These are phyloP conservation scores for Stomatorhinus ivindoensis DNA, from an alignment of 2,113 vertebrate species.

Conservation along the genomic window DNA sequence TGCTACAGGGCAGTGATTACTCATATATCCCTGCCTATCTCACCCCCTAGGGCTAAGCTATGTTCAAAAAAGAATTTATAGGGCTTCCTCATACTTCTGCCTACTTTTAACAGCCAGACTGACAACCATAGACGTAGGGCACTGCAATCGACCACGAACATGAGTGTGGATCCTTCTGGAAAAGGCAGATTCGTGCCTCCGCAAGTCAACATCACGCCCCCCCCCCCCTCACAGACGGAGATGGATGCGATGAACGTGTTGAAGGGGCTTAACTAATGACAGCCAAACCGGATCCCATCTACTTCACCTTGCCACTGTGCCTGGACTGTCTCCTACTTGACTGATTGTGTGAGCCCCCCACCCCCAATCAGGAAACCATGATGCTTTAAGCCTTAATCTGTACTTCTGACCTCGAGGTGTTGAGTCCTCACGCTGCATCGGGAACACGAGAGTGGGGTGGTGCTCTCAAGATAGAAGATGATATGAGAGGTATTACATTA, in stretches of 20 bases:
- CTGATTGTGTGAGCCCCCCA: background rate
- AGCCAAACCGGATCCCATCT: background rate
- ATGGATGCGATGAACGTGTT: background rate
- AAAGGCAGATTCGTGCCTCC: background rate
- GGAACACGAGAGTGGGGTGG: background rate
- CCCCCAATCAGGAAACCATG: background rate
- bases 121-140: background rate
- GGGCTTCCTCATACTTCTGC: background rate
- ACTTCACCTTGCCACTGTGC: background rate
- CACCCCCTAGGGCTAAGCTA: background rate
- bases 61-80: constrained; percentile 7
- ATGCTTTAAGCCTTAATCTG: background rate
- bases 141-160: background rate
- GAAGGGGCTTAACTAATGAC: background rate
- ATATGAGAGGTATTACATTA: background rate
- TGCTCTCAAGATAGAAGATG: background rate
- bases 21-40: background rate
- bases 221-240: background rate
- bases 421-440: background rate
- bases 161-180: background rate
- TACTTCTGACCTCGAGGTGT: background rate
- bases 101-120: background rate
- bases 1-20: background rate
- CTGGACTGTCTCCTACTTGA: too few species aligned
- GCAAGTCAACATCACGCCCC: background rate